Evolutionary conservation across 2,797 vertebrate species (phyloP), one percentile per base, ranked within the genome.

Genomic region (Alfaro cultratus): DNA sequence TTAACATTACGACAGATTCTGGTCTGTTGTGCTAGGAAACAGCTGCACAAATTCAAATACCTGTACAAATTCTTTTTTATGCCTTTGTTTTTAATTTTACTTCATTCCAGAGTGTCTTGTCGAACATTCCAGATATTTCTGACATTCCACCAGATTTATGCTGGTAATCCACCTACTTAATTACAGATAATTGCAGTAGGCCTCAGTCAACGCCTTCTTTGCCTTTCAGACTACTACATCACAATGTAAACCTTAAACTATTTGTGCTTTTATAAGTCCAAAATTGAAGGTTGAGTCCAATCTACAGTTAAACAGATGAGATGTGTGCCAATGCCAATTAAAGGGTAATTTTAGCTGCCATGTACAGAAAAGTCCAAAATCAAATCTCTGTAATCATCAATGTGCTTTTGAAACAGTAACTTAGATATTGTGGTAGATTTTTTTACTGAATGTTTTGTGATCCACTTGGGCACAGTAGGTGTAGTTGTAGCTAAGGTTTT

Each of bases 41-140:
- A 15, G 57, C 76, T 70, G 88, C 86, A 88, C 89, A 86, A 84
- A 76, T 72, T 57, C 36, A 76, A 49, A 71, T 62, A 31, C 12
- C 4, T 13, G 13, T 16, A 62, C 57, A 62, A 12, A 9, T 21
- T 53, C 64, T 82, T 68, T 80, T 79, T 82, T 64, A 73, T 80
- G 80, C 80, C 81, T 89, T 87, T 43, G 84, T 85, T 83, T 55
- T 46, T 77, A 39, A 64, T 49, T 60, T 76, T 67, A 73, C 55
- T 36, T 84, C 79, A 88, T 88, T 92, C 85, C 87, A 84, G 84
- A 64, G 88, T 86, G 83, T 91, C 90, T 91, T 90, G 89, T 94
- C 83, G 77, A 94, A 96, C 96, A 96, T 96, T 96, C 96, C 95
- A 93, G 86, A 95, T 89, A 92, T 94, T 95, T 84, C 86, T 74